phyloP scores from a whole-genome alignment of 2,888 invertebrate species.

The Drosophila anceps region DNA sequence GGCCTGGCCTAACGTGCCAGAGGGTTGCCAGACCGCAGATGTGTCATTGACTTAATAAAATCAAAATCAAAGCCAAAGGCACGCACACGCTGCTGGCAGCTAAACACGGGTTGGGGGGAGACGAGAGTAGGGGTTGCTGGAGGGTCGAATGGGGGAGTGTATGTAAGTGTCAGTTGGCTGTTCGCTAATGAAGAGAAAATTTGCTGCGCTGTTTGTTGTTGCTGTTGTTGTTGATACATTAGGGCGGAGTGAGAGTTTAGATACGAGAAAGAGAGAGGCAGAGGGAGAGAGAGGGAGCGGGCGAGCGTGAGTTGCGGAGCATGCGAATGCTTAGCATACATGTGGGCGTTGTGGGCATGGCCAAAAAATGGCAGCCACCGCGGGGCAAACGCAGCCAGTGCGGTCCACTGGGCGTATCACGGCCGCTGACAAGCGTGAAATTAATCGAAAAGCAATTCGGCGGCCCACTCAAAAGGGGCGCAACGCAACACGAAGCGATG shows the following conservation, averaged over 20 bases:
- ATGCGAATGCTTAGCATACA: conserved; percentile 57
- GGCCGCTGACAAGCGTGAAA: conserved; percentile 80
- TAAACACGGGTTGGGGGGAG: conserved; percentile 8
- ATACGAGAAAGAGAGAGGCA: not conserved
- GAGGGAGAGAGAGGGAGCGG: not conserved
- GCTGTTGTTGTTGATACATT: conserved; percentile 13
- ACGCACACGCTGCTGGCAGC: conserved; percentile 61
- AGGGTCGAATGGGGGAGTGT: not conserved
- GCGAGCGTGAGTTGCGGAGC: not conserved
- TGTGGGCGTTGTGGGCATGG: conserved; percentile 10
- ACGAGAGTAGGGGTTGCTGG: not conserved
- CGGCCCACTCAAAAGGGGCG: conserved; percentile 35
- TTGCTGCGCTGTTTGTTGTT: conserved; percentile 58
- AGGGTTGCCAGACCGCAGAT: conserved; percentile 71
- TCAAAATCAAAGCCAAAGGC: conserved; percentile 81
- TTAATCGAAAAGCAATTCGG: conserved; percentile 81
- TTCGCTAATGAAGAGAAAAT: conserved; percentile 77
- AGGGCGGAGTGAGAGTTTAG: not conserved
- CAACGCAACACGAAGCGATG: not conserved
- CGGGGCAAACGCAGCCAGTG: not conserved
- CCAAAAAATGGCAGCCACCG: not conserved
- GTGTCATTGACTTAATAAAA: conserved; percentile 82
- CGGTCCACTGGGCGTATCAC: conserved; percentile 71
- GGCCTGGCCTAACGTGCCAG: conserved; percentile 1
- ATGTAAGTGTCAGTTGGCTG: conserved; percentile 34